Evolutionary conservation across 35 echinoderm and acorn worm genomes (phyloP), one percentile per base, ranked within the genome.

Genomic region (Lytechinus variegatus): DNA sequence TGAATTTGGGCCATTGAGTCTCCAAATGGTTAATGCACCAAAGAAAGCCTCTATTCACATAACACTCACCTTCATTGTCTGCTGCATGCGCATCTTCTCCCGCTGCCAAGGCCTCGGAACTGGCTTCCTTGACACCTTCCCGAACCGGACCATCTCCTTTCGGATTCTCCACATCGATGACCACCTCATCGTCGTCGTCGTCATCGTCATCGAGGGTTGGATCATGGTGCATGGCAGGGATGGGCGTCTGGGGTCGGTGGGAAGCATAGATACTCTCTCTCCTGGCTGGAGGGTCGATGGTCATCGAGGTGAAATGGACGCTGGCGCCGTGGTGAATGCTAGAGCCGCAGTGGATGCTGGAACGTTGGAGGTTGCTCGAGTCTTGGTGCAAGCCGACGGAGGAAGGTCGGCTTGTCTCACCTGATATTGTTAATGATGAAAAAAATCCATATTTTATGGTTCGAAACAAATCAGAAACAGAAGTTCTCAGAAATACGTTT

Each of bases 251-350:
- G 10, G 92, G 92, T 8, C 92, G 52, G 53, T 53, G 29, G 3
- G 52, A 19, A 14, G 92, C 66, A 9, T 93, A 93, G 53, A 93
- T 93, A 54, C 92, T 93, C 54, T 93, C 53, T 33, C n/a, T 90
- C 27, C n/a, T 28, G 14, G 11, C 52, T 10, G 92, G 92, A 21
- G 92, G 92, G 9, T 93, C 92, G 8, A 55, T 10, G 1, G 92
- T 28, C 52, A 19, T 57, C 0, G 92, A 55, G 24, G 92, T 57
- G 92, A 93, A 93, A 9, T 57, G 92, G 54, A 93, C 92, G 54
- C 92, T 93, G 54, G 21, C 52, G 27, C 92, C 92, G 9, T 57
- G 92, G 10, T 93, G 92, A 54, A 93, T 4, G 52, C 54, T 56
- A 16, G 87, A 27, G 7, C 61, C 61, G 14, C 24, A 14, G 0